phyloP scores from a whole-genome alignment of 2,797 vertebrate genomes.

The Xerus rutilus region DNA sequence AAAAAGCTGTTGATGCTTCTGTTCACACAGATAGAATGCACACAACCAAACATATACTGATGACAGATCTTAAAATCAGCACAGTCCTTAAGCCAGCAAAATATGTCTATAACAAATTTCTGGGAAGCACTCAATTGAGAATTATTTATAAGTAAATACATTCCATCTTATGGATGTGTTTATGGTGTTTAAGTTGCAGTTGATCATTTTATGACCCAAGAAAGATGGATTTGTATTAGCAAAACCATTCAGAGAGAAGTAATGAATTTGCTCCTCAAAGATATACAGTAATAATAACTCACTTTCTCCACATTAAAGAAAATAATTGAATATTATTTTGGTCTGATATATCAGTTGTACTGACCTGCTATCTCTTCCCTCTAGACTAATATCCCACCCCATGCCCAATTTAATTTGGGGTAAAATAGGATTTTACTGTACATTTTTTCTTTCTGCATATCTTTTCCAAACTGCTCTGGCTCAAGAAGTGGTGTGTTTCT shows the following conservation, averaged over 20 bases:
- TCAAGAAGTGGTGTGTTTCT: neutral
- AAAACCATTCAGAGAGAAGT: conserved; percentile 53
- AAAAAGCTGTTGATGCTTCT: conserved; percentile 44
- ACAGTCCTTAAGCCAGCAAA: conserved; percentile 50
- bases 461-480: neutral
- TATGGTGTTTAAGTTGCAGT: conserved; percentile 63
- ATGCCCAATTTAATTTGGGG: neutral
- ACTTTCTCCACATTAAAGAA: conserved; percentile 1
- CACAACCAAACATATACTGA: conserved; percentile 7
- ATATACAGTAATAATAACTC: neutral
- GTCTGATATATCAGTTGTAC: neutral
- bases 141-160: conserved; percentile 68
- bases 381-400: neutral
- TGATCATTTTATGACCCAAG: conserved; percentile 48
- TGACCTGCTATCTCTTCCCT: neutral
- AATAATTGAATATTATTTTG: conserved; percentile 17
- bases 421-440: neutral
- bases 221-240: conserved; percentile 62
- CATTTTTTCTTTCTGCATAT: neutral
- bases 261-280: conserved; percentile 47
- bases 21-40: neutral
- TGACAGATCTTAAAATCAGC: conserved; percentile 30
- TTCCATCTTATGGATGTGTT: conserved; percentile 64
- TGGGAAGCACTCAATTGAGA: conserved; percentile 46
- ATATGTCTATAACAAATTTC: conserved; percentile 60